Evolutionary conservation across 2,888 invertebrate species (phyloP).

Genomic region (Eupithecia abbreviata): DNA sequence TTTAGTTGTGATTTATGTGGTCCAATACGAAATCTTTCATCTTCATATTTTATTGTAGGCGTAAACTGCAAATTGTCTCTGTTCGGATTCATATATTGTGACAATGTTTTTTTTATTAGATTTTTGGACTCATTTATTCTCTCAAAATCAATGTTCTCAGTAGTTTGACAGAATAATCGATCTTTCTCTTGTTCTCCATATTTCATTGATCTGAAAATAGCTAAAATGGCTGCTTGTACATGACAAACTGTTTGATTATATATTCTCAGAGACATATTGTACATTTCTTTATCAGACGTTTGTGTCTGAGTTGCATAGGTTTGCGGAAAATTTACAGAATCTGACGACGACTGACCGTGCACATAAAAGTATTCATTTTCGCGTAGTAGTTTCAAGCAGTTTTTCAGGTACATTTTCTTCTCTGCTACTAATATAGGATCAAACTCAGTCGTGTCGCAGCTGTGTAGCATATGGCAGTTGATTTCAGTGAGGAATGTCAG

Average conservation of each 20-base stretch:
- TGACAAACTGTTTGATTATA: slow-evolving; percentile 29
- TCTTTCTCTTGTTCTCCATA: slow-evolving; percentile 8
- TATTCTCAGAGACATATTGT: slow-evolving; percentile 26
- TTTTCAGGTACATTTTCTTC: slow-evolving; percentile 28
- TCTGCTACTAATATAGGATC: slow-evolving; percentile 16
- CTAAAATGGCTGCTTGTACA: slow-evolving; percentile 30
- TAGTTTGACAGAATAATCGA: slow-evolving; percentile 17
- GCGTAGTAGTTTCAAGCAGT: slow-evolving; percentile 26
- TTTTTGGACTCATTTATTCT: slow-evolving; percentile 18
- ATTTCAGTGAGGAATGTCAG: slow-evolving; percentile 26
- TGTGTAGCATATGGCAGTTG: slow-evolving; percentile 10
- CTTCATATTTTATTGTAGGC: slow-evolving; percentile 17
- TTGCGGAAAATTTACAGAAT: not conserved
- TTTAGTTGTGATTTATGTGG: not conserved
- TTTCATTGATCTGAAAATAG: slow-evolving; percentile 27
- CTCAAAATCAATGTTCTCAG: slow-evolving; percentile 8
- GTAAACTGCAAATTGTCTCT: slow-evolving; percentile 6
- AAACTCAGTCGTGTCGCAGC: slow-evolving; percentile 19
- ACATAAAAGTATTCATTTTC: slow-evolving; percentile 25
- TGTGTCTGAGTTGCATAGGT: not conserved
- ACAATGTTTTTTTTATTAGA: slow-evolving; percentile 22
- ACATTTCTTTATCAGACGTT: slow-evolving; percentile 12
- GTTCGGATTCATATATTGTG: slow-evolving; percentile 16
- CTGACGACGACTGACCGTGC: slow-evolving; percentile 17
- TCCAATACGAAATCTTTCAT: slow-evolving; percentile 14